Conservation (phyloP, 2,797 vertebrate genomes). For the Tamandua tetradactyla region DNA sequence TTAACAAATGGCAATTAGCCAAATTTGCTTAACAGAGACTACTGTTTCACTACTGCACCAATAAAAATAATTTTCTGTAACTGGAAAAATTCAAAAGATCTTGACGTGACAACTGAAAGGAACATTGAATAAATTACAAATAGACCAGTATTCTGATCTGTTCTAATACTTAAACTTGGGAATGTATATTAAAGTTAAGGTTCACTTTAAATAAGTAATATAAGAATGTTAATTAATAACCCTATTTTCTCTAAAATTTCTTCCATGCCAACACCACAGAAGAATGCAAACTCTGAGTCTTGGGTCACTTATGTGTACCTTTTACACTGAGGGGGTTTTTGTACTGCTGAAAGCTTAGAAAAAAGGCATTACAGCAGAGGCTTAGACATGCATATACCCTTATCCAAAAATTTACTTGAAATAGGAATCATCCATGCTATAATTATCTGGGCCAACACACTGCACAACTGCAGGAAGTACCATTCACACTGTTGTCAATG, state of each 20-base stretch:
- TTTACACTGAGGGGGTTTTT: background rate
- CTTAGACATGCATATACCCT: background rate
- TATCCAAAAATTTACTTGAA: constrained; percentile 1
- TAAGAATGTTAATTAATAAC: background rate
- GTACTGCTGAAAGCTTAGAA: background rate
- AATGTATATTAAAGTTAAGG: background rate
- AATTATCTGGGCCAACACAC: background rate
- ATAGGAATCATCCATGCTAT: background rate
- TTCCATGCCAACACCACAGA: background rate
- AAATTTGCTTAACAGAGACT: background rate
- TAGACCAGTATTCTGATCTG: background rate
- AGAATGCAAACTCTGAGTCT: constrained; percentile 4
- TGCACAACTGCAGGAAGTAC: background rate
- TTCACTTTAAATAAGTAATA: background rate
- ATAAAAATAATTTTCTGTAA: constrained; percentile 43
- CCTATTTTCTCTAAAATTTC: background rate
- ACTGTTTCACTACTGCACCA: background rate
- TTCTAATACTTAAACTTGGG: background rate
- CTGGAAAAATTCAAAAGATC: background rate
- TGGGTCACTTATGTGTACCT: background rate
- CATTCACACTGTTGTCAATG: background rate
- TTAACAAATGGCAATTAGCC: background rate
- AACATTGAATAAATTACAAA: background rate
- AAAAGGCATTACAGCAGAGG: background rate
- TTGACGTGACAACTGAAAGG: background rate